Conservation (phyloP, 2,797 vertebrate genomes). For the Botia almorhae region DNA sequence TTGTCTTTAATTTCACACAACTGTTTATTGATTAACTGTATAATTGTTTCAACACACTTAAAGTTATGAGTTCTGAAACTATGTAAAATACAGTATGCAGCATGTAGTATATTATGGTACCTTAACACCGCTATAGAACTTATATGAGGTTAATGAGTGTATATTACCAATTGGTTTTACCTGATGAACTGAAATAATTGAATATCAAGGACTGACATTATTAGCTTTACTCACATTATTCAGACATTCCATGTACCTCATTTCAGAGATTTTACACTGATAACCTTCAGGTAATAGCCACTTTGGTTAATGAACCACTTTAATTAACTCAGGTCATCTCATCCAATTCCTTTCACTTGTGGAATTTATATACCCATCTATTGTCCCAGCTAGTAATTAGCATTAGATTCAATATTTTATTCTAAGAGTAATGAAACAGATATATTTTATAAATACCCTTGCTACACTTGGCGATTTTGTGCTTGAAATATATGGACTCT, state of each 20-base stretch:
- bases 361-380: conserved; percentile 6
- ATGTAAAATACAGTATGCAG: too few relatives aligned
- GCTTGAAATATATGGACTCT: not conserved
- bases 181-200: not conserved
- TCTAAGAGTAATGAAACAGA: conserved; percentile 13
- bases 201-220: not conserved
- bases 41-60: too few relatives aligned
- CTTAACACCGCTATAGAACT: not conserved
- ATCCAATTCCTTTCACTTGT: conserved; percentile 13
- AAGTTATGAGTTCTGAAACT: too few relatives aligned
- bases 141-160: not conserved
- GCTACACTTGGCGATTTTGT: not conserved
- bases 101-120: too few relatives aligned
- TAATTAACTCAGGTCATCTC: conserved; percentile 29
- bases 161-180: not conserved
- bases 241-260: not conserved
- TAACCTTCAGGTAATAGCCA: conserved; percentile 13
- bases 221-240: not conserved
- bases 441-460: not conserved
- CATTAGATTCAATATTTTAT: conserved; percentile 13
- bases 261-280: not conserved
- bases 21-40: too few relatives aligned
- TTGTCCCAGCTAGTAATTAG: conserved; percentile 1
- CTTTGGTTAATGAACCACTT: conserved; percentile 13
- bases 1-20: too few relatives aligned